Conservation (phyloP, 2,113 vertebrate species). For the Penelope pileata region DNA sequence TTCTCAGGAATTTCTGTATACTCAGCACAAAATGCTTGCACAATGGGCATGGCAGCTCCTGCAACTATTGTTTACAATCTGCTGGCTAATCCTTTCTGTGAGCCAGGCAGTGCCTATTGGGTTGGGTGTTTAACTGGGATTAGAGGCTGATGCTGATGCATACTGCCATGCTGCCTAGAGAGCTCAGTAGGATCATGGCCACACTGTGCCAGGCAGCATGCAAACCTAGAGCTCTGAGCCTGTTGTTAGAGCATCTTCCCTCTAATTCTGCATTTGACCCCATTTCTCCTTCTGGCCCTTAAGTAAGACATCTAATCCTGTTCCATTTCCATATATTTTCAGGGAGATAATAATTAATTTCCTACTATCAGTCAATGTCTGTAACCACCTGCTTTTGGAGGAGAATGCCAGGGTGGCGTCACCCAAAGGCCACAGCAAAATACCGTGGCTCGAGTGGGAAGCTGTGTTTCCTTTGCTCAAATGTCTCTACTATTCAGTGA, state of each 20-base stretch:
- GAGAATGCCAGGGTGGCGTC: not conserved
- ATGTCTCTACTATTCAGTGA: not conserved
- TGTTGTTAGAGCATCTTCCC: not conserved
- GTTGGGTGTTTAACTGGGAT: constrained; percentile 51
- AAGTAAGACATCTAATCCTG: not conserved
- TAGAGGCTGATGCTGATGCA: constrained; percentile 36
- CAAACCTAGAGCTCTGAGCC: not conserved
- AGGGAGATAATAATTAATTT: not conserved
- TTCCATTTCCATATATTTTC: not conserved
- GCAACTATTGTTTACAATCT: constrained; percentile 46
- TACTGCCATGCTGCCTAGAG: constrained; percentile 13
- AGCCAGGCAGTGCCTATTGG: constrained; percentile 26
- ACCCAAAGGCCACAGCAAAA: not conserved
- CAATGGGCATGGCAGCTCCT: not conserved
- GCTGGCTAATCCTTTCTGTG: constrained; percentile 43
- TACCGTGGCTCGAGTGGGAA: not conserved
- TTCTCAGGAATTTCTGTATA: constrained; percentile 41
- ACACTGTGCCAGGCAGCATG: not conserved
- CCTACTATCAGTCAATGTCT: not conserved
- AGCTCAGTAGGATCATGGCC: not conserved
- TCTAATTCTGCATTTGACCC: constrained; percentile 16
- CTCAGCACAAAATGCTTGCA: constrained; percentile 55
- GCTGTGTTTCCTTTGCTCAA: not conserved
- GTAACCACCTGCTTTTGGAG: not conserved
- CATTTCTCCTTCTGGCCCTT: not conserved